Conservation (phyloP, 2,113 vertebrate genomes). For the Caracal caracal region DNA sequence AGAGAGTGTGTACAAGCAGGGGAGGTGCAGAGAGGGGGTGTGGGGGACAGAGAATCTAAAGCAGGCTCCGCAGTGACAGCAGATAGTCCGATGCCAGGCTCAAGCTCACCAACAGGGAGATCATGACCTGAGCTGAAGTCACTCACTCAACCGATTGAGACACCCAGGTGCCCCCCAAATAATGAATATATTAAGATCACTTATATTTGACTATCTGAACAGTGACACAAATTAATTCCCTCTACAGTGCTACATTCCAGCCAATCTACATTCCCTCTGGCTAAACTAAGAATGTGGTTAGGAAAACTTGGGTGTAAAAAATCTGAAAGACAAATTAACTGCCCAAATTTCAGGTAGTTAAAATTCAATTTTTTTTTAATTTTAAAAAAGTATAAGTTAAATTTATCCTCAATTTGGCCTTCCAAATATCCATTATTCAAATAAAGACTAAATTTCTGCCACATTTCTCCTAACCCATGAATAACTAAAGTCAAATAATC, state of each 20-base stretch:
- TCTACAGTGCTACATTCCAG: neutral
- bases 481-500: neutral
- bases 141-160: no score
- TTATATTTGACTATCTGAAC: neutral
- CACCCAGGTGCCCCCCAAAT: neutral
- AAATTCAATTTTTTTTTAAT: neutral
- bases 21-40: no score
- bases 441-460: neutral
- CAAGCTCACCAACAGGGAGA: no score
- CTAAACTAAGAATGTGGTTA: neutral
- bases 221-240: neutral
- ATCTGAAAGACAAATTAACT: neutral
- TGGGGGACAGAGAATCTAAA: no score
- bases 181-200: neutral
- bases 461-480: conserved; percentile 3
- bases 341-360: neutral
- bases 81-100: no score
- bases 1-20: no score
- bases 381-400: conserved; percentile 36
- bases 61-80: no score
- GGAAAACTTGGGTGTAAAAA: neutral
- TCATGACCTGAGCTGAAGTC: no score
- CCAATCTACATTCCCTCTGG: neutral
- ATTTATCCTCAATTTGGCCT: neutral
- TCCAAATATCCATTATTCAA: neutral